phyloP scores from a whole-genome alignment of 1,140 invertebrate genomes.

The Acarapis woodi region DNA sequence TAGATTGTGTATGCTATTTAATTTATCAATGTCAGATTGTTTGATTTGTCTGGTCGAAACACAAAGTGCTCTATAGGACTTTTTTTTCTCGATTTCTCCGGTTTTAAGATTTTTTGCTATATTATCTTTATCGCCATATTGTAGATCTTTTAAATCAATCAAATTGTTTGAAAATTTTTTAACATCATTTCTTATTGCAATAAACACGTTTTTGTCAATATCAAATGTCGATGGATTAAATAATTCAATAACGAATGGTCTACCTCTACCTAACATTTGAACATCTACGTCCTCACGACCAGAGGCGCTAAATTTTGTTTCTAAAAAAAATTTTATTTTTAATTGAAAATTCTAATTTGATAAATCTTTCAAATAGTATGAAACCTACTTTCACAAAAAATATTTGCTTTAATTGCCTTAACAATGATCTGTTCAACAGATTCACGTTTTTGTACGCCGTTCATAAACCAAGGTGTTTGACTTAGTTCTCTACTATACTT shows the following conservation, averaged over 20 bases:
- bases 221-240: conserved; percentile 28
- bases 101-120: conserved; percentile 33
- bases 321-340: neutral
- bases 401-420: conserved; percentile 21
- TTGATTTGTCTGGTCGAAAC: conserved; percentile 19
- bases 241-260: conserved; percentile 60
- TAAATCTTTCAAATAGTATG: conserved; percentile 12
- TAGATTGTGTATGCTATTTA: conserved; percentile 17
- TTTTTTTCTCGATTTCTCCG: conserved; percentile 55
- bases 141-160: conserved; percentile 30
- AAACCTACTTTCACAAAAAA: conserved; percentile 23
- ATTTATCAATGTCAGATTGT: conserved; percentile 20
- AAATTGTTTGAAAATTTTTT: too few relatives aligned
- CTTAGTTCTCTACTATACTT: conserved; percentile 57
- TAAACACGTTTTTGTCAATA: conserved; percentile 9
- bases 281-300: conserved; percentile 87
- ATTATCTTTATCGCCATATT: conserved; percentile 27
- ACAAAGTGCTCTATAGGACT: conserved; percentile 51
- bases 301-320: conserved; percentile 46
- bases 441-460: conserved; percentile 44
- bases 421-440: conserved; percentile 76
- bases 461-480: conserved; percentile 77
- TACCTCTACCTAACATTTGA: conserved; percentile 23
- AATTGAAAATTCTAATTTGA: neutral
- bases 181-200: too few relatives aligned